Conservation (phyloP, 2,797 vertebrate genomes). For the Meriones psammophilus region DNA sequence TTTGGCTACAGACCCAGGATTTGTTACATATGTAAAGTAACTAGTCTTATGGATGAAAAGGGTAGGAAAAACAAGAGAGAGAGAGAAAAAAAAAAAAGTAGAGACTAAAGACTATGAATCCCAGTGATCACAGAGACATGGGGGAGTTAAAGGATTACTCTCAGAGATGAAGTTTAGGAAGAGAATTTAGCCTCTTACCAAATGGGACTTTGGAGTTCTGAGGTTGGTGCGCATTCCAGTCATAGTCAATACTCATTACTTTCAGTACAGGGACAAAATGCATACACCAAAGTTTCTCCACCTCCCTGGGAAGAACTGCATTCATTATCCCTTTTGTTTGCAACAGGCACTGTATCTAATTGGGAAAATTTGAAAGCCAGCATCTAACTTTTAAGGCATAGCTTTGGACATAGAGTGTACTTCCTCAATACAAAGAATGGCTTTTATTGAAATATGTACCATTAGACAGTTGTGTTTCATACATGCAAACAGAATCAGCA, state of each 20-base stretch:
- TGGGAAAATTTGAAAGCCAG: background rate
- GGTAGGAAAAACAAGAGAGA: conserved; percentile 31
- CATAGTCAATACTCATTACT: background rate
- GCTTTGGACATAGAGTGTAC: background rate
- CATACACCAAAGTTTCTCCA: background rate
- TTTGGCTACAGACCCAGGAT: background rate
- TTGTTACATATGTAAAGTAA: conserved; percentile 42
- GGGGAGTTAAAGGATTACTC: background rate
- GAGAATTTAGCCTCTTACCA: background rate
- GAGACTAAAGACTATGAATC: background rate
- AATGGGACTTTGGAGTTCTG: background rate
- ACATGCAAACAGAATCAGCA: background rate
- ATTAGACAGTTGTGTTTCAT: conserved; percentile 1
- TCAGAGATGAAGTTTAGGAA: background rate
- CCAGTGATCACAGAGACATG: background rate
- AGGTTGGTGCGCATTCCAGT: background rate
- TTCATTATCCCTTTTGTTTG: background rate
- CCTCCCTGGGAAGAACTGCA: background rate
- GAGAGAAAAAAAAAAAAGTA: background rate
- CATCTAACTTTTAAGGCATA: background rate
- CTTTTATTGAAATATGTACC: background rate
- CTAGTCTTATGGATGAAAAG: conserved; percentile 23
- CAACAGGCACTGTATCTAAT: fast-evolving
- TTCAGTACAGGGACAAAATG: background rate
- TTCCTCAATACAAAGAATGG: background rate